Percentiles rank a stretch among this genome's conserved stretches.
Evolutionary conservation across 2,113 vertebrate species (phyloP).

Genomic region (Microtus montanus): DNA sequence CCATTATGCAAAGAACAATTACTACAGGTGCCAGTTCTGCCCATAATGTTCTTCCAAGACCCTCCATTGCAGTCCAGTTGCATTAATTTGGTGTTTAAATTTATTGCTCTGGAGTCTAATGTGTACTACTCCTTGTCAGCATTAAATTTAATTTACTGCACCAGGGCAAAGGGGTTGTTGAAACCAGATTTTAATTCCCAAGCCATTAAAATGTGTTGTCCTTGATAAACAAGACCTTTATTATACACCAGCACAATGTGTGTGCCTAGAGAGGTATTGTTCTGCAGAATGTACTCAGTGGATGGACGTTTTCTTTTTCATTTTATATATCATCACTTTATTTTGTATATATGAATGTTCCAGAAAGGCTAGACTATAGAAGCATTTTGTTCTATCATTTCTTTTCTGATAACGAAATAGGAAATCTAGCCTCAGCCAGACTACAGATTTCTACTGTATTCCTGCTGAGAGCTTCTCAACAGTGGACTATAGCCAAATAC

Average conservation of each 20-base stretch:
- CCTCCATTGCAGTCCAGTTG: constrained; percentile 65
- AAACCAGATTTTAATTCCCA: constrained; percentile 75
- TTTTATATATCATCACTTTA: constrained; percentile 45
- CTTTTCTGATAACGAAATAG: constrained; percentile 63
- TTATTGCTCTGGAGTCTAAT: constrained; percentile 68
- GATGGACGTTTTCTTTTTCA: constrained; percentile 27
- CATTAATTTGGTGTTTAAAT: constrained; percentile 72
- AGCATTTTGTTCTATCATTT: constrained; percentile 50
- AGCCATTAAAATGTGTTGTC: constrained; percentile 67
- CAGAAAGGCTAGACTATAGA: constrained; percentile 10
- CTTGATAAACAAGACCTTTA: constrained; percentile 74
- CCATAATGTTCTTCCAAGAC: constrained; percentile 53
- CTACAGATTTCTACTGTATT: constrained; percentile 33
- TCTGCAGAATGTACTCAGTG: constrained; percentile 12
- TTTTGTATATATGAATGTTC: constrained; percentile 47
- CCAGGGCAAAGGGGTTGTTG: constrained; percentile 58
- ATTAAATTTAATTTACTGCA: constrained; percentile 76
- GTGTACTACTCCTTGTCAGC: constrained; percentile 65
- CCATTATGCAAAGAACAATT: constrained; percentile 59
- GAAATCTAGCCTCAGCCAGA: constrained; percentile 52
- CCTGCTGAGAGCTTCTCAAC: constrained; percentile 66
- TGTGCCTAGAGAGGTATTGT: background rate
- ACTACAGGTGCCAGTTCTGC: background rate
- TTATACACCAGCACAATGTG: constrained; percentile 24
- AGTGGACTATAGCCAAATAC: constrained; percentile 49